A percentile compares a stretch with the other conserved stretches of the same genome.
Conservation (phyloP, 2,113 vertebrate genomes). For the Triplophysa siluroides region DNA sequence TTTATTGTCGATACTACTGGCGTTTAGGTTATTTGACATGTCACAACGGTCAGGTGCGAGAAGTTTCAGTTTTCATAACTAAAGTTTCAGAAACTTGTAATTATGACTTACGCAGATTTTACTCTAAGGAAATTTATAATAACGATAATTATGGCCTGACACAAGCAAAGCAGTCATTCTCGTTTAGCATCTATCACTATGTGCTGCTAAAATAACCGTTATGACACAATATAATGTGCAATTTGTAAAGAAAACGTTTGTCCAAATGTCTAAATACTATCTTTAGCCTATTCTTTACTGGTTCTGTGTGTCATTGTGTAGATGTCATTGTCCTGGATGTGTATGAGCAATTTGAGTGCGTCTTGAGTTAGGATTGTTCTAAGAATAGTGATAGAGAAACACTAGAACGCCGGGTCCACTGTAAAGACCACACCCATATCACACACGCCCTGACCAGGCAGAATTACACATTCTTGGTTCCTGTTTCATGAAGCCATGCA, state of each 20-base stretch:
- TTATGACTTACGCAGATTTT: too few relatives aligned
- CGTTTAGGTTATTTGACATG: too few relatives aligned
- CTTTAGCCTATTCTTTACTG: constrained; percentile 10
- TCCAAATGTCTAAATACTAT: constrained; percentile 4
- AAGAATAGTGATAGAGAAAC: constrained; percentile 71
- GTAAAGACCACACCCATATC: constrained; percentile 69
- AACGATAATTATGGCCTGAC: too few relatives aligned
- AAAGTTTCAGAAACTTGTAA: too few relatives aligned
- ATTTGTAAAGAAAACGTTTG: background rate
- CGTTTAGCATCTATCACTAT: too few relatives aligned
- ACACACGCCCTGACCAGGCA: constrained; percentile 33
- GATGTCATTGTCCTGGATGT: background rate
- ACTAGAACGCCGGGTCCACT: constrained; percentile 53
- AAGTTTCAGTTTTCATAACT: too few relatives aligned
- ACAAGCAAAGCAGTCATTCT: too few relatives aligned
- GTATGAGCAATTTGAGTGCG: background rate
- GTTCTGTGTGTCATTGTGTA: background rate
- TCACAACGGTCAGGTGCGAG: too few relatives aligned
- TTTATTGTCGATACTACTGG: too few relatives aligned
- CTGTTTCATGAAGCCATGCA: constrained; percentile 62
- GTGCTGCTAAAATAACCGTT: too few relatives aligned
- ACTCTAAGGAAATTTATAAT: too few relatives aligned
- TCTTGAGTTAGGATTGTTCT: constrained; percentile 55
- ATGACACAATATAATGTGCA: too few relatives aligned
- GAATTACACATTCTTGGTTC: constrained; percentile 56